These are phyloP conservation scores for Cephalopterus ornatus DNA, from an alignment of 2,113 vertebrate species.

Conservation along the genomic window DNA sequence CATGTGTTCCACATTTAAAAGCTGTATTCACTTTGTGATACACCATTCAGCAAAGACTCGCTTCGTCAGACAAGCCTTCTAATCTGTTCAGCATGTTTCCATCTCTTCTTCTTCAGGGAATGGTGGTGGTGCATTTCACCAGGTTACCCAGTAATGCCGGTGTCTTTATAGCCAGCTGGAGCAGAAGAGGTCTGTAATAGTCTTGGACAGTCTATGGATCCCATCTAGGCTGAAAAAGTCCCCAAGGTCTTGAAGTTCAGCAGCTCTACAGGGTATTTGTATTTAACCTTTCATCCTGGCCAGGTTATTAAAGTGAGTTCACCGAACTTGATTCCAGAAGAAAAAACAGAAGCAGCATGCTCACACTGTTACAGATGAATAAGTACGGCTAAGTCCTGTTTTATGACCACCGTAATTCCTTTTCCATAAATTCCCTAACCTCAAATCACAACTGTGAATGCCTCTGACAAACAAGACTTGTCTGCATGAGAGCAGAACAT, in stretches of 20 bases:
- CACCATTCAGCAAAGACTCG: constrained; percentile 26
- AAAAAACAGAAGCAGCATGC: neutral
- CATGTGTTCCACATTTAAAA: constrained; percentile 66
- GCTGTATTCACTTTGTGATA: constrained; percentile 56
- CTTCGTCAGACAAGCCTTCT: constrained; percentile 36
- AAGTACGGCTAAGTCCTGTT: neutral
- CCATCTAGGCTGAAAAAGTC: neutral
- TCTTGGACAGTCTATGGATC: neutral
- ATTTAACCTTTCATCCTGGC: constrained; percentile 20
- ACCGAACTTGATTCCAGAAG: neutral
- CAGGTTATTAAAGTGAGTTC: constrained; percentile 30
- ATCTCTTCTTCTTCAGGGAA: constrained; percentile 42
- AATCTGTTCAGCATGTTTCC: constrained; percentile 53
- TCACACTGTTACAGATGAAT: constrained; percentile 37
- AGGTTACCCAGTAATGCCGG: neutral
- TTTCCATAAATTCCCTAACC: constrained; percentile 42
- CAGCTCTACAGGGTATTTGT: neutral
- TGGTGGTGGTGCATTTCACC: neutral
- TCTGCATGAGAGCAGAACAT: constrained; percentile 1
- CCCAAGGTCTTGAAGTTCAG: neutral
- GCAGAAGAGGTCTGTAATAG: neutral
- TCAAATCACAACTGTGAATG: constrained; percentile 15
- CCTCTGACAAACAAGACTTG: constrained; percentile 31
- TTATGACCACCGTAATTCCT: constrained; percentile 42
- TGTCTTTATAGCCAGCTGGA: neutral